Percentiles rank a stretch among this genome's conserved stretches.
Evolutionary conservation across 2,888 invertebrate species (phyloP).

Genomic region (Tetranychus piercei): DNA sequence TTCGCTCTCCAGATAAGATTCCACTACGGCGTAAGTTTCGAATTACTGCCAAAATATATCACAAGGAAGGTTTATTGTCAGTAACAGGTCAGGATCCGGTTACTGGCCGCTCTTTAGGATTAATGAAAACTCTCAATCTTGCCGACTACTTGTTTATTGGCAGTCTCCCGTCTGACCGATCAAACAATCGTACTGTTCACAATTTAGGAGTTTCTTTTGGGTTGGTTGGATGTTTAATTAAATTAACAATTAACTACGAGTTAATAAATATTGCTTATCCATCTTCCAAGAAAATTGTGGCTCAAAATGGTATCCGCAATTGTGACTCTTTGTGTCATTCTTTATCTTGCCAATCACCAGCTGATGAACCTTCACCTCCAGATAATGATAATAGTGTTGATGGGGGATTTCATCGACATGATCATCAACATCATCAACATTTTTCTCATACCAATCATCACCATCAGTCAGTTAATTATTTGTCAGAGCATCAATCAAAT

Average conservation of each 20-base stretch:
- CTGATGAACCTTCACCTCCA: neutral
- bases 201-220: constrained; percentile 49
- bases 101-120: constrained; percentile 56
- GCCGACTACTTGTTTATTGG: constrained; percentile 61
- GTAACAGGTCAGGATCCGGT: constrained; percentile 60
- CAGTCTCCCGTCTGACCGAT: constrained; percentile 46
- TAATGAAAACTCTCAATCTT: constrained; percentile 58
- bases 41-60: constrained; percentile 59
- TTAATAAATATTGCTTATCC: neutral
- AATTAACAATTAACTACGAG: neutral
- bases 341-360: neutral
- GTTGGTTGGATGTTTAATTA: constrained; percentile 56
- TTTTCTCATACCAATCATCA: neutral
- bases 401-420: constrained; percentile 33
- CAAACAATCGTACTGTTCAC: neutral
- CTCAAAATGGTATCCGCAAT: neutral
- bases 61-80: constrained; percentile 59
- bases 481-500: constrained; percentile 35
- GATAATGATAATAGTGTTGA: neutral
- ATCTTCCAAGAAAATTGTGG: neutral
- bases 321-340: neutral
- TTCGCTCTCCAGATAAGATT: constrained; percentile 53
- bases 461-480: neutral
- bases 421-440: constrained; percentile 1
- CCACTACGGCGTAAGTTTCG: constrained; percentile 54